Evolutionary conservation across 2,797 vertebrate species (phyloP).

Genomic region (Cirrhinus molitorella): DNA sequence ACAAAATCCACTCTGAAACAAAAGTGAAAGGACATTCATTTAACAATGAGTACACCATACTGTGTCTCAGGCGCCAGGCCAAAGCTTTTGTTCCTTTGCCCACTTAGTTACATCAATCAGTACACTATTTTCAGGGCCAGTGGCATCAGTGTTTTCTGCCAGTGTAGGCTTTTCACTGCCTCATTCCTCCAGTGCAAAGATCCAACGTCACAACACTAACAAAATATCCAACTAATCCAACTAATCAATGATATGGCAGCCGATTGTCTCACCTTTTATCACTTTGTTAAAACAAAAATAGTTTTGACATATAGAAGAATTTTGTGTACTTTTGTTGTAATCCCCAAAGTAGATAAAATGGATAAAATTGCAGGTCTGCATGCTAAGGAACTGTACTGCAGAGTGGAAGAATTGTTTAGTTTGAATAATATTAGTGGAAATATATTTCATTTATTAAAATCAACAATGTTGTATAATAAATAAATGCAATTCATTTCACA

Average conservation of each 20-base stretch:
- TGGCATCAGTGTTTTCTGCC: conserved; percentile 23
- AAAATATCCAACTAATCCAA: conserved; percentile 5
- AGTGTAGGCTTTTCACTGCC: not conserved
- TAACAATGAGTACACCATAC: conserved; percentile 60
- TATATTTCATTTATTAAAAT: not conserved
- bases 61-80: conserved; percentile 56
- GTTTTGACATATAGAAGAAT: not conserved
- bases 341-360: not conserved
- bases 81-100: conserved; percentile 55
- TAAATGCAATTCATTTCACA: not conserved
- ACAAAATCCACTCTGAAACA: conserved; percentile 44
- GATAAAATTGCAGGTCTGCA: not conserved
- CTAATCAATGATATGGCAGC: not conserved
- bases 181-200: conserved; percentile 6
- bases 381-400: not conserved
- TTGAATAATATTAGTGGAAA: not conserved
- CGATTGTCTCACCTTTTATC: not conserved
- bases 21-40: conserved; percentile 57
- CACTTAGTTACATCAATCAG: conserved; percentile 56
- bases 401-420: not conserved
- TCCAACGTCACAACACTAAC: conserved; percentile 28
- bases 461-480: not conserved
- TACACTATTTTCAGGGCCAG: conserved; percentile 32
- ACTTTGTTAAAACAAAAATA: not conserved
- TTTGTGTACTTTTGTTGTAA: not conserved